phyloP scores from a whole-genome alignment of 2,797 vertebrate species.

The Muraenolepis orangiensis region DNA sequence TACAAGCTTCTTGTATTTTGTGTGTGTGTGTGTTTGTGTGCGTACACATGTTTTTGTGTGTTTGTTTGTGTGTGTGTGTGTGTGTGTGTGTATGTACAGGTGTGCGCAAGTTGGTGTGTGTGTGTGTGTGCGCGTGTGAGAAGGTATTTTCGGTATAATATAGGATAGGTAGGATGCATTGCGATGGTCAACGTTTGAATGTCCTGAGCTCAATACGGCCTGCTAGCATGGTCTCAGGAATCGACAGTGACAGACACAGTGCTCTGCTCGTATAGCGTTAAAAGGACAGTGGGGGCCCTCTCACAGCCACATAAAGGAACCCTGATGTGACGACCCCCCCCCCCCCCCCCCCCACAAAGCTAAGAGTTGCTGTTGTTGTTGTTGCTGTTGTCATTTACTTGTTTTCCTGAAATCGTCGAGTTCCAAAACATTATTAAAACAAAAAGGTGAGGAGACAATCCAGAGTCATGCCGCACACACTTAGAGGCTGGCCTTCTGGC shows the following conservation, averaged over 20 bases:
- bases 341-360: not conserved
- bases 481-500: not conserved
- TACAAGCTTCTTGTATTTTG: not conserved
- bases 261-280: too few relatives aligned
- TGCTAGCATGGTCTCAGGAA: too few relatives aligned
- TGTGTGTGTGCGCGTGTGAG: constrained; percentile 2
- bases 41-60: too few relatives aligned
- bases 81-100: not conserved
- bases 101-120: not conserved
- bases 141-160: not conserved
- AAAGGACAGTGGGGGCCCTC: too few relatives aligned
- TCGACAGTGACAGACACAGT: too few relatives aligned
- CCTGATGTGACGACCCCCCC: not conserved
- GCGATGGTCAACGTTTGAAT: not conserved
- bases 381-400: not conserved
- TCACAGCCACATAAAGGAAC: too few relatives aligned
- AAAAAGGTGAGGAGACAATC: not conserved
- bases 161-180: not conserved
- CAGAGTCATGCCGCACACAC: too few relatives aligned
- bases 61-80: constrained; percentile 2
- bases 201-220: too few relatives aligned
- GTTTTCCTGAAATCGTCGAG: not conserved
- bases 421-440: not conserved
- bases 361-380: not conserved
- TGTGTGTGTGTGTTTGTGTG: not conserved